Evolutionary conservation across 2,113 vertebrate species (phyloP).

Genomic region (Ranitomeya variabilis): DNA sequence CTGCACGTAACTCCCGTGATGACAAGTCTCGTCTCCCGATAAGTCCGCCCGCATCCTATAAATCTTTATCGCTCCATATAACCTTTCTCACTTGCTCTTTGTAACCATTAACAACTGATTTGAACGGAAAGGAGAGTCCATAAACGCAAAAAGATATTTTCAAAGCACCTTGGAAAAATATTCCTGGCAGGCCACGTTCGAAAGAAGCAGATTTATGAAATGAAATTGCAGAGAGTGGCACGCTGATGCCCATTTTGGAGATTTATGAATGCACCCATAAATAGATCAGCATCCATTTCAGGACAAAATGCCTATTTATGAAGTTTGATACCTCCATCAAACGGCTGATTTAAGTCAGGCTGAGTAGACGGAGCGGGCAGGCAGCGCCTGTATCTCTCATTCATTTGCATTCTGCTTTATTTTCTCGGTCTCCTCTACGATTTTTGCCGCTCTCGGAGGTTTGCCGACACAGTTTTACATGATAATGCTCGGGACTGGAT

Average conservation of each 20-base stretch:
- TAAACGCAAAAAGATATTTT: conserved; percentile 21
- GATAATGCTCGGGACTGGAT: conserved; percentile 46
- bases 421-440: conserved; percentile 45
- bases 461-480: conserved; percentile 49
- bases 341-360: conserved; percentile 43
- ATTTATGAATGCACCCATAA: conserved; percentile 45
- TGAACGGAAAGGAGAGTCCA: conserved; percentile 10
- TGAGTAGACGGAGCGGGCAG: conserved; percentile 5
- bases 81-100: conserved; percentile 7
- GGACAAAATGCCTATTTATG: conserved; percentile 46
- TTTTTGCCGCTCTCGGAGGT: conserved; percentile 29
- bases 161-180: conserved; percentile 21
- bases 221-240: conserved; percentile 44
- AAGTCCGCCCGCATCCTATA: conserved; percentile 4
- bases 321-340: conserved; percentile 52
- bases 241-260: conserved; percentile 45
- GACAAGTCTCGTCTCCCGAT: neutral
- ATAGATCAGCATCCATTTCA: conserved; percentile 54
- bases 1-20: neutral
- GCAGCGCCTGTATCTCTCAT: conserved; percentile 29
- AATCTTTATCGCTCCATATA: conserved; percentile 34
- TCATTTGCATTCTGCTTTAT: conserved; percentile 54
- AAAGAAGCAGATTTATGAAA: conserved; percentile 52
- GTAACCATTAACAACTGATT: conserved; percentile 49
- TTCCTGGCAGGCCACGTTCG: conserved; percentile 34